Base-by-base conservation (phyloP, 2,113 vertebrate species). In the Strigops habroptila region DNA sequence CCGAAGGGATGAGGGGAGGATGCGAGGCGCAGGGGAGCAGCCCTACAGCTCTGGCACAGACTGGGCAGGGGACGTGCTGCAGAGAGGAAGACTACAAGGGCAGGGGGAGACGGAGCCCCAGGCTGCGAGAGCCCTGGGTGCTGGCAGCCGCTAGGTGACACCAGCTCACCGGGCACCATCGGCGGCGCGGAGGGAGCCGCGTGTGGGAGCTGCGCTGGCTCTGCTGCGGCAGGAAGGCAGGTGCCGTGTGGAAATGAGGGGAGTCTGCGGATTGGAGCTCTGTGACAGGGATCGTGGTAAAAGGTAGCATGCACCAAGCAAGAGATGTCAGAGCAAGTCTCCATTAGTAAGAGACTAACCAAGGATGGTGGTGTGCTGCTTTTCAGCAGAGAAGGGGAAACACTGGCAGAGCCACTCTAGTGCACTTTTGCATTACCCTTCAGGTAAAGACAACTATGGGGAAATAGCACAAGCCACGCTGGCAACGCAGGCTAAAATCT, bases 281-380 rank as follows among this genome's bases (percentile, higher is more conserved):
- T 23, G 33, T 59, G 57, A 7, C 14, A 4, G 57, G 33, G 22
- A 59, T 33, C 9, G 57, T 35, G 22, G 3, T 59, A 10, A 33
- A 33, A n/a, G 55, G 57, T 15, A 35, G 33, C 33, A 10, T 24
- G 43, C 73, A 7, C 3, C 33, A 6, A 60, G 59, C 28, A 6
- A 12, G 43, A 33, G 37, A 13, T 30, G 59, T 5, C 21, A 48
- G 39, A 62, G 23, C 30, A 18, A 6, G 8, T 3, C 43, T 8
- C 5, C 16, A 6, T 25, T 17, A 3, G 44, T 23, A 22, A 31
- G 35, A 23, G 23, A 2, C 18, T 21, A 14, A 6, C 2, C 49
- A 4, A n/a, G 35, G 28, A 0, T 3, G 2, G 33, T 1, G 81
- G 9, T 15, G 30, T 1, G 55, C 41, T 12, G 44, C 49, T 39